A percentile compares a stretch with the other conserved stretches of the same genome.
phyloP scores from a whole-genome alignment of 2,888 invertebrate genomes.

The Cephus runcator region DNA sequence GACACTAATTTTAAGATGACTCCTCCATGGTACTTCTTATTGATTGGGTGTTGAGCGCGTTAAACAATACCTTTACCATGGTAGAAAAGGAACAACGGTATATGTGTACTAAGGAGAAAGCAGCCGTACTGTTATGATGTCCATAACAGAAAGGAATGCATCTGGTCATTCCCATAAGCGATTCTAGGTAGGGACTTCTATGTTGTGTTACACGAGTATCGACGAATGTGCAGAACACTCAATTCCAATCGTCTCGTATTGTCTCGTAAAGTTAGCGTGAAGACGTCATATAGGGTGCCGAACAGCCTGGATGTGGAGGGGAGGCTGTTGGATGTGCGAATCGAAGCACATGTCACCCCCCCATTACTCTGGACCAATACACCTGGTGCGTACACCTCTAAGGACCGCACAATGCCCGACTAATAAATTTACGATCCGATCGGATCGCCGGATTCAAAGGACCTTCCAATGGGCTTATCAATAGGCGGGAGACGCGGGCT shows the following conservation, averaged over 20 bases:
- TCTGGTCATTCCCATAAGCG: constrained; percentile 37
- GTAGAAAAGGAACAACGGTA: background rate
- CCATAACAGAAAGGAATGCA: constrained; percentile 25
- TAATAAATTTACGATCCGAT: constrained; percentile 39
- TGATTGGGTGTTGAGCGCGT: background rate
- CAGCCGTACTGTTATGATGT: constrained; percentile 30
- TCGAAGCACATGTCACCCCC: constrained; percentile 49
- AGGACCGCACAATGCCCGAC: constrained; percentile 35
- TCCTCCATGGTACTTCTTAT: background rate
- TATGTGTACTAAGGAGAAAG: constrained; percentile 28
- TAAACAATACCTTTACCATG: constrained; percentile 5
- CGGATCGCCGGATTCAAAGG: background rate
- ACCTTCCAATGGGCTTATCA: background rate
- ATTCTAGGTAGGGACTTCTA: constrained; percentile 23
- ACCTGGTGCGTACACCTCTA: constrained; percentile 44
- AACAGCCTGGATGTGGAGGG: constrained; percentile 16
- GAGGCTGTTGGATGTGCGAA: constrained; percentile 50
- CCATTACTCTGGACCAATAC: constrained; percentile 34
- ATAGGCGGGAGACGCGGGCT: background rate
- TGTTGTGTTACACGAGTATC: background rate
- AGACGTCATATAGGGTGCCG: constrained; percentile 1
- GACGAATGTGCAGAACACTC: background rate
- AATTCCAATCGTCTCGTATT: background rate
- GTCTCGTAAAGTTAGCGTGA: background rate
- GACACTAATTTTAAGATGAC: background rate